Conservation (phyloP, 2,113 vertebrate genomes). For the Serilophus lunatus region DNA sequence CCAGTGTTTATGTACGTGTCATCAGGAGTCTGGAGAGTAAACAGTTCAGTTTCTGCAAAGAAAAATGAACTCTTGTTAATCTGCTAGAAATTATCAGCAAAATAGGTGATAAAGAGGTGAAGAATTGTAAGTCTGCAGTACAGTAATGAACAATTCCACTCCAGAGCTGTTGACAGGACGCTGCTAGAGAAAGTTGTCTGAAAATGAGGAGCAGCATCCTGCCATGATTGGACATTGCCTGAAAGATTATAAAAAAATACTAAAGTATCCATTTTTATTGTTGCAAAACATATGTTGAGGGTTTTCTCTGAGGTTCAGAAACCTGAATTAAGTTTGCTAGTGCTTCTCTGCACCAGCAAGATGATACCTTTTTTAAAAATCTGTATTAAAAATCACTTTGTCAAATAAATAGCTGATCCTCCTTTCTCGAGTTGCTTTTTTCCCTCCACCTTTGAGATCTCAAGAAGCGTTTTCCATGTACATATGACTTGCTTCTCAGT, state of each 20-base stretch:
- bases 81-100: background rate
- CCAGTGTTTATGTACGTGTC: background rate
- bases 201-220: background rate
- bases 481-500: background rate
- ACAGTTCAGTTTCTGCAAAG: background rate
- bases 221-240: background rate
- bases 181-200: background rate
- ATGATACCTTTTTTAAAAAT: background rate
- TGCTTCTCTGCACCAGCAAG: background rate
- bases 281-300: background rate
- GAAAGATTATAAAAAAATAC: background rate
- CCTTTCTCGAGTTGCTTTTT: background rate
- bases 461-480: background rate
- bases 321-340: background rate
- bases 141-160: background rate
- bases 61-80: background rate
- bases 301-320: background rate
- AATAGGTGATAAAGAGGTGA: background rate
- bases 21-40: background rate
- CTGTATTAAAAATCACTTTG: background rate
- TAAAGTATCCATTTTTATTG: background rate
- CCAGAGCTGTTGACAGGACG: rapidly evolving
- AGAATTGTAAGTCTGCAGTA: background rate
- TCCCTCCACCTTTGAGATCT: background rate
- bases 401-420: background rate